A percentile compares a stretch with the other conserved stretches of the same genome.
Conservation (phyloP, 2,797 vertebrate genomes). For the Vultur gryphus region DNA sequence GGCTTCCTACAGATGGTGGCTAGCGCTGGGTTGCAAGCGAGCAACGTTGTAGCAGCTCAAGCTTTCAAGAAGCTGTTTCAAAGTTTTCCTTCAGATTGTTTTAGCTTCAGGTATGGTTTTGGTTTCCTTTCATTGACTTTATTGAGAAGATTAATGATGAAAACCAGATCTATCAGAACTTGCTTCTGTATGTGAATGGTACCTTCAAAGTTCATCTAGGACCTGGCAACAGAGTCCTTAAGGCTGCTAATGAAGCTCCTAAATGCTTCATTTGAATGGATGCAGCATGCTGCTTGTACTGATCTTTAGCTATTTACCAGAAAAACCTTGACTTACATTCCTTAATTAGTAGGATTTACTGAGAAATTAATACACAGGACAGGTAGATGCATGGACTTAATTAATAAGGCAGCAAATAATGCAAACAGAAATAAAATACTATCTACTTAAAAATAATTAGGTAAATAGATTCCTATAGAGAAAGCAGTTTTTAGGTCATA, state of each 20-base stretch:
- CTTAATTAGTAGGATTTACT: not conserved
- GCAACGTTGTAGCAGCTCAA: not conserved
- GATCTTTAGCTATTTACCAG: not conserved
- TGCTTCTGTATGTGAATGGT: not conserved
- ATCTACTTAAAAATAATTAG: not conserved
- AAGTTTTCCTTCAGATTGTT: not conserved
- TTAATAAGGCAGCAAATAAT: not conserved
- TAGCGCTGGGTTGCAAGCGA: not conserved
- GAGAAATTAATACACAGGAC: not conserved
- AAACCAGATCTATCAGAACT: not conserved
- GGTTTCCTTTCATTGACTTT: not conserved
- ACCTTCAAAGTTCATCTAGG: not conserved
- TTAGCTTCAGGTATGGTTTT: not conserved
- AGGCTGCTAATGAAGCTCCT: not conserved
- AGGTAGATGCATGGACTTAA: not conserved
- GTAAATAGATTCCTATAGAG: not conserved
- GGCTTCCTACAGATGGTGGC: not conserved
- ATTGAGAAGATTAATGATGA: not conserved
- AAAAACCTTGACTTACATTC: not conserved
- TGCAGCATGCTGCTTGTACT: not conserved
- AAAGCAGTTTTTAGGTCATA: not conserved
- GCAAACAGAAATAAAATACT: conserved; percentile 7
- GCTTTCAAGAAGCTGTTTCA: not conserved
- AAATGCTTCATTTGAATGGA: not conserved
- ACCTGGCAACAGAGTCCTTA: not conserved